These are phyloP conservation scores for Epistrophe eligans DNA, from an alignment of 2,888 invertebrate species.

Conservation along the genomic window DNA sequence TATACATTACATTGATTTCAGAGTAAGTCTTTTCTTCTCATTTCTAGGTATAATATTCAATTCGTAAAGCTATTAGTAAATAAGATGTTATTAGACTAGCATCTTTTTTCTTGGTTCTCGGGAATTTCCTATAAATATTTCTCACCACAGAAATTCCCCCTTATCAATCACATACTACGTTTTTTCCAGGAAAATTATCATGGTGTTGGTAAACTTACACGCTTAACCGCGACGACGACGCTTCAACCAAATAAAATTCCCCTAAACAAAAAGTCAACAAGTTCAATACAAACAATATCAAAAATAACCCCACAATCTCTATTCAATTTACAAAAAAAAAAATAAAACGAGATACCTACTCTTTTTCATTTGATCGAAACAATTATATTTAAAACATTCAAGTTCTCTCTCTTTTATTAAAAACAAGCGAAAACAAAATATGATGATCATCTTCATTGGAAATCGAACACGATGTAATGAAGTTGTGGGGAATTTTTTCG, in stretches of 20 bases:
- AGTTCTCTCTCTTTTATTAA: not conserved
- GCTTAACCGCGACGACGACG: not conserved
- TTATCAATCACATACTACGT: not conserved
- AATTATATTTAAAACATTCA: not conserved
- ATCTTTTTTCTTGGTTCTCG: not conserved
- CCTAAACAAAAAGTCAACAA: constrained; percentile 6
- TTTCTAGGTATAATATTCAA: not conserved
- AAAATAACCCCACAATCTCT: constrained; percentile 1
- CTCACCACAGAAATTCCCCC: constrained; percentile 16
- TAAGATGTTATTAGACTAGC: not conserved
- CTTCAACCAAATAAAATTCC: constrained; percentile 11
- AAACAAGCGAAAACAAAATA: not conserved
- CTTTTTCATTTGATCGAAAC: constrained; percentile 7
- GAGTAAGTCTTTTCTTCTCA: not conserved
- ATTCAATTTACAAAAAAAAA: not conserved
- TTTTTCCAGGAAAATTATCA: constrained; percentile 2
- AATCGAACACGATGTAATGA: not conserved
- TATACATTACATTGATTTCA: not conserved
- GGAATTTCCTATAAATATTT: not conserved
- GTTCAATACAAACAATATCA: constrained; percentile 4
- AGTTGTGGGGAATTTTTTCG: constrained; percentile 15
- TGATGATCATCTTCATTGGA: constrained; percentile 6
- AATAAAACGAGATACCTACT: not conserved
- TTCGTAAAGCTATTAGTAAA: not conserved
- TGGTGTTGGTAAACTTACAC: not conserved